A percentile compares a stretch with the other conserved stretches of the same genome.
phyloP scores from a whole-genome alignment of 2,797 vertebrate genomes.

The Hemibagrus guttatus region DNA sequence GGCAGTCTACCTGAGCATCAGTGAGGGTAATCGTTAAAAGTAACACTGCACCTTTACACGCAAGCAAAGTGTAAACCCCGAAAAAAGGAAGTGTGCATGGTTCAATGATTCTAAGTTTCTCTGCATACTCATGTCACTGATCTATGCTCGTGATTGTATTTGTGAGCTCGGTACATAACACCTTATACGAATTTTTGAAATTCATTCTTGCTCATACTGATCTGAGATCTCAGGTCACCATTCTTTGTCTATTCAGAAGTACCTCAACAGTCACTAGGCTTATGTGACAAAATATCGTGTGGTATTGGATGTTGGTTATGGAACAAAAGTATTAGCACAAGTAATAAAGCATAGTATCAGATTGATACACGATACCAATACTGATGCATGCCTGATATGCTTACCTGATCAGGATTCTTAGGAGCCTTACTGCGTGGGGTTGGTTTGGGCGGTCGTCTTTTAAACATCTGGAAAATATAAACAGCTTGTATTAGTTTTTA shows the following conservation, averaged over 20 bases:
- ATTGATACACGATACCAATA: background rate
- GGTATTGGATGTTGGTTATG: background rate
- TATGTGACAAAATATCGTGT: background rate
- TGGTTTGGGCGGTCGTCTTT: slow-evolving; percentile 66
- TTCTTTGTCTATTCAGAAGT: background rate
- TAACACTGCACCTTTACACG: background rate
- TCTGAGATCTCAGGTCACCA: background rate
- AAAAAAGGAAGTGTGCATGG: background rate
- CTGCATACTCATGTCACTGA: background rate
- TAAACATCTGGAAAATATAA: slow-evolving; percentile 55
- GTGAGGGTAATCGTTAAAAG: background rate
- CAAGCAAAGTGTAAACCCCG: background rate
- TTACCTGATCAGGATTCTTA: slow-evolving; percentile 54
- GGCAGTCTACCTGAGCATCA: background rate
- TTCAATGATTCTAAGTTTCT: background rate
- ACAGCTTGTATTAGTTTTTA: background rate
- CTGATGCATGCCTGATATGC: background rate
- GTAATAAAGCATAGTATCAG: background rate
- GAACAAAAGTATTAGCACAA: background rate
- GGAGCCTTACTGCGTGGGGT: slow-evolving; percentile 60
- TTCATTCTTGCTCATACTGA: background rate
- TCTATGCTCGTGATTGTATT: background rate
- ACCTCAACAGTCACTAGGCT: background rate
- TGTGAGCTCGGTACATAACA: background rate
- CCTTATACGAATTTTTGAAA: background rate